Conservation (phyloP, 2,797 vertebrate genomes). For the Smutsia temminckii region DNA sequence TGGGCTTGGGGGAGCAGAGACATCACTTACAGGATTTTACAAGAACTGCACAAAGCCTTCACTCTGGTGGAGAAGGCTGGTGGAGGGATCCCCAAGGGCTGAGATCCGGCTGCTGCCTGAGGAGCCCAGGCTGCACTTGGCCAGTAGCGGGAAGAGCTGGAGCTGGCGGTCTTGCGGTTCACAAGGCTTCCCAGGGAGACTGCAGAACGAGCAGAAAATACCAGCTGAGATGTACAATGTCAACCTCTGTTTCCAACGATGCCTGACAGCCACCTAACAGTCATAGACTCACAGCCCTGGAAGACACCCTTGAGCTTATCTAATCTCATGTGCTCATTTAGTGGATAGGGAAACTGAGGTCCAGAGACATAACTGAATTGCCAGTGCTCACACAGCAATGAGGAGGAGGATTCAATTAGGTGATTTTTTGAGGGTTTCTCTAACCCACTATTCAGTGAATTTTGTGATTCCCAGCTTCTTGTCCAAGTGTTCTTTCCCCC, state of each 20-base stretch:
- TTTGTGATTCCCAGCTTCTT: not conserved
- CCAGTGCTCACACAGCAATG: not conserved
- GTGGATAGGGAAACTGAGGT: not conserved
- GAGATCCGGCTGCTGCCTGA: not conserved
- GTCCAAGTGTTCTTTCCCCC: not conserved
- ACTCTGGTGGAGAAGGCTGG: not conserved
- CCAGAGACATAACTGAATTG: not conserved
- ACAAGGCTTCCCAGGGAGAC: not conserved
- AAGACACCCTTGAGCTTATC: not conserved
- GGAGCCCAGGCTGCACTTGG: not conserved
- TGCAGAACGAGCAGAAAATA: not conserved
- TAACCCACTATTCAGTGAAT: not conserved
- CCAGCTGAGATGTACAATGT: not conserved
- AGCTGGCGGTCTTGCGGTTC: not conserved
- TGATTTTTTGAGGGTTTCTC: not conserved
- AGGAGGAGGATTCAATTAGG: not conserved
- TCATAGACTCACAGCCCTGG: not conserved
- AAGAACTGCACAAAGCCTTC: slow-evolving; percentile 2
- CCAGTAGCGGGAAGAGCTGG: not conserved
- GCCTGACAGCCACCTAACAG: not conserved
- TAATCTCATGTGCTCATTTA: not conserved
- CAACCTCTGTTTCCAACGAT: not conserved
- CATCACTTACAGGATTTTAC: slow-evolving; percentile 13
- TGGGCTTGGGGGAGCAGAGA: slow-evolving; percentile 9
- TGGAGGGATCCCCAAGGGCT: not conserved